Evolutionary conservation across 1,140 invertebrate genomes (phyloP), one percentile per base, ranked within the genome.

Genomic region (honey bee (Apis mellifera)): DNA sequence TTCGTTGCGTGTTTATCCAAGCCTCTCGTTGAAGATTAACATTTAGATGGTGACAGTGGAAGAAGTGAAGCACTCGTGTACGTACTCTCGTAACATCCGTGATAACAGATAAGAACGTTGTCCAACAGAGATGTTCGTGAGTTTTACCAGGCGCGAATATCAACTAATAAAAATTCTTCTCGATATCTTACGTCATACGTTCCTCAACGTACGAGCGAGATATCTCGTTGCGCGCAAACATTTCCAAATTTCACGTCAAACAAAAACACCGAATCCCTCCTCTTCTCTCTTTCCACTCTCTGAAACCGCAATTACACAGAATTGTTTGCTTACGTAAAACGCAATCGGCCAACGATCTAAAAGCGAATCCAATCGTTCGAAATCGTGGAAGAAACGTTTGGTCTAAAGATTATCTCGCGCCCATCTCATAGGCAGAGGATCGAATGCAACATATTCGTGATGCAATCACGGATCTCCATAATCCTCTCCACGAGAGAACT

Each of bases 381-480:
- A 78, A 72, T 71, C 75, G 17, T 23, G 59, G 60, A 66, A 78
- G 76, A 72, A 71, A 32, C 19, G n/a, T n/a, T 12, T 13, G n/a
- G 12, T 55, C 19, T 55, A 13, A 11, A n/a, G 62, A 75, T 74
- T 23, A 84, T 78, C 85, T 60, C 42, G 68, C 42, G 23, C 69
- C 15, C 23, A 84, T 84, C 85, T 78, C 60, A 42, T 1, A 32
- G 74, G 66, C 81, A 80, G 82, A 86, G 55, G 82, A 86, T 55
- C 69, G 48, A 60, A 57, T 17, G 76, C 65, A 66, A 72, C 78
- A 65, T 76, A 32, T 15, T 74, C 60, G 79, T 85, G 86, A 83
- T 64, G 86, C 86, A 88, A 88, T 88, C 76, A 54, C 83, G 71
- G 72, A 87, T 84, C 86, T 88, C 32, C 32, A 86, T 73, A 73